Base-by-base conservation (phyloP, 2,113 vertebrate species). In the Pelmatolapia mariae region DNA sequence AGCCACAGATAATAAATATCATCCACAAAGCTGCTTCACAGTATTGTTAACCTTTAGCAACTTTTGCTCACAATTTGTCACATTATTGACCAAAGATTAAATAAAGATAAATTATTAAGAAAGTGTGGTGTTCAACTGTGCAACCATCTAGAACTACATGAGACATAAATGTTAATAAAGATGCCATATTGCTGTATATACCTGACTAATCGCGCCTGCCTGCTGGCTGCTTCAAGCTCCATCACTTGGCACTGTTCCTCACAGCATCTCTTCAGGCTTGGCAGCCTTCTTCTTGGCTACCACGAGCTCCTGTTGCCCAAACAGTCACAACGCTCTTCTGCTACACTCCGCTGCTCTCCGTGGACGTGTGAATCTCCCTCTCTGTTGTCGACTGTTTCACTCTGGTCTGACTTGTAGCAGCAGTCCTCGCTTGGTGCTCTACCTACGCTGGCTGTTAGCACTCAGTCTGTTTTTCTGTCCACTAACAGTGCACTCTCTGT, bases 401-500 rank as follows among this genome's bases (percentile, higher is more conserved):
- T 81, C 73, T n/a, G 47, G 47, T 40, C 61, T 47, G 86, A 82
- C 87, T 89, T 63, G 84, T 19, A 57, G 86, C 90, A 36, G 81
- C 43, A 53, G 84, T 24, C 82, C 85, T 76, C 24, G 88, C 86
- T 71, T 81, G 36, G 78, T 80, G 52, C 84, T 90, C 93, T 94
- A 95, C 95, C 95, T 94, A 93, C 89, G 38, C 93, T 63, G 87
- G 33, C 87, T 71, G 73, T 87, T 78, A 78, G 24, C 73, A 78
- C 26, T 78, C 26, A 78, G 26, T 47, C 81, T 76, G 90, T 73
- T 83, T 86, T 76, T 92, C 92, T 93, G 81, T 91, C 78, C 86
- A 83, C 86, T 85, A 83, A 95, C 95, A 95, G 89, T 94, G 85
- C 81, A 71, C 85, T 81, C 93, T 93, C 93, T 95, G 94, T 95